Base-by-base conservation (phyloP, 1,140 invertebrate species). In the Lutraria rhynchaena region DNA sequence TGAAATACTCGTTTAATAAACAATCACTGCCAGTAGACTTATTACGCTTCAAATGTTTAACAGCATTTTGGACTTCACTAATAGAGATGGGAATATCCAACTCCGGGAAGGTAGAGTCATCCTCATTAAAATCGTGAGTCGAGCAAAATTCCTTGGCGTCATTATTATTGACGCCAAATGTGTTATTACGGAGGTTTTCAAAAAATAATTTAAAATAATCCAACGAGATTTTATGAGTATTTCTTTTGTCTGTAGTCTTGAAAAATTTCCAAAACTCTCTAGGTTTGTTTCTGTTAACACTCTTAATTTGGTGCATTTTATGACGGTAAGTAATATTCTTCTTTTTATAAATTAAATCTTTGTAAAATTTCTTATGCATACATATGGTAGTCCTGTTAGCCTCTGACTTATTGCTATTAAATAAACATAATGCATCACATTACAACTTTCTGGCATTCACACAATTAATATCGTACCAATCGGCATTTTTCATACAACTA, bases 1-100 rank as follows among this genome's bases (percentile, higher is more conserved):
- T 65, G 24, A 85, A 73, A 61, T 78, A 82, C 60, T 82, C 77
- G 55, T 85, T 78, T 37, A 85, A 37, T 15, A 82, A 19, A 67
- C 57, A 51, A 70, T 84, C 60, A n/a, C 60, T 61, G 22, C 60
- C 60, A 19, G 7, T 22, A 3, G 31, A 3, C 41, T 61, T 3
- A 3, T n/a, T n/a, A 37, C 31, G 31, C 19, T 61, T 61, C 9
- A 61, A n/a, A 2, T 13, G 11, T 35, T 61, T 61, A 15, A 61
- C 31, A n/a, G 60, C 60, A 61, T 11, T 7, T 35, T n/a, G 24
- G 41, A 61, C 24, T 41, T 61, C 60, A 61, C 17, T n/a, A 37
- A 61, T 13, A n/a, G 60, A 37, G n/a, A 61, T 61, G 35, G 60
- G 60, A 5, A 22, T 5, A 27, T 61, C 31, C n/a, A 61, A 37